A percentile compares a stretch with the other conserved stretches of the same genome.
phyloP scores from a whole-genome alignment of 2,797 vertebrate genomes.

The Spatula versicolor region DNA sequence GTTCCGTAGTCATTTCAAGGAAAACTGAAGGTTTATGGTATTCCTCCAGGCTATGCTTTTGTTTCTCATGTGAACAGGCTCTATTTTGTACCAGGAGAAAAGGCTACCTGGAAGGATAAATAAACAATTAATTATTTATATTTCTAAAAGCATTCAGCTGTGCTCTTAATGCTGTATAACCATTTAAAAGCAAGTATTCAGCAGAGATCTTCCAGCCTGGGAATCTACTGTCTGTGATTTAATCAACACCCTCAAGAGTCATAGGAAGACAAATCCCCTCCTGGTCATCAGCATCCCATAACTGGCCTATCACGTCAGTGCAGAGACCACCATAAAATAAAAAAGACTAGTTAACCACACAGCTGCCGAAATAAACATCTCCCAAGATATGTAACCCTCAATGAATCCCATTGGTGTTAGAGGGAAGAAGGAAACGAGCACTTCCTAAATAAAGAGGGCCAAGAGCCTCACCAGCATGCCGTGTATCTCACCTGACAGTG shows the following conservation, averaged over 20 bases:
- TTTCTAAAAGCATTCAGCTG: slow-evolving; percentile 62
- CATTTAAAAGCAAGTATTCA: slow-evolving; percentile 41
- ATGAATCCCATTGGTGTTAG: background rate
- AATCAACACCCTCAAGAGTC: background rate
- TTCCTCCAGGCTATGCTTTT: slow-evolving; percentile 51
- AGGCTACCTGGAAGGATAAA: slow-evolving; percentile 57
- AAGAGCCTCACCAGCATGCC: background rate
- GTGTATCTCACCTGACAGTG: background rate
- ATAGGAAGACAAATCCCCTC: background rate
- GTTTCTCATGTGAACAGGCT: slow-evolving; percentile 43
- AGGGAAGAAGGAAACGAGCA: background rate
- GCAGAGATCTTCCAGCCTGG: slow-evolving; percentile 44
- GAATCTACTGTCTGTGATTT: background rate
- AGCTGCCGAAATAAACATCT: background rate
- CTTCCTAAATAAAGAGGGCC: background rate
- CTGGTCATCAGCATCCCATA: background rate
- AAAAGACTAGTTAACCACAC: background rate
- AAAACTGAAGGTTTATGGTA: slow-evolving; percentile 16
- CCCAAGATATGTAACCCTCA: background rate
- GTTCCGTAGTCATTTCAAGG: slow-evolving; percentile 9
- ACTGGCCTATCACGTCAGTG: background rate
- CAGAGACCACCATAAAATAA: background rate
- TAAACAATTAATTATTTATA: slow-evolving; percentile 71
- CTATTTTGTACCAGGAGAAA: slow-evolving; percentile 44
- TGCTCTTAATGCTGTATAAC: slow-evolving; percentile 31